Base-by-base conservation (phyloP, 2,797 vertebrate species). In the Darevskia nairensis region DNA sequence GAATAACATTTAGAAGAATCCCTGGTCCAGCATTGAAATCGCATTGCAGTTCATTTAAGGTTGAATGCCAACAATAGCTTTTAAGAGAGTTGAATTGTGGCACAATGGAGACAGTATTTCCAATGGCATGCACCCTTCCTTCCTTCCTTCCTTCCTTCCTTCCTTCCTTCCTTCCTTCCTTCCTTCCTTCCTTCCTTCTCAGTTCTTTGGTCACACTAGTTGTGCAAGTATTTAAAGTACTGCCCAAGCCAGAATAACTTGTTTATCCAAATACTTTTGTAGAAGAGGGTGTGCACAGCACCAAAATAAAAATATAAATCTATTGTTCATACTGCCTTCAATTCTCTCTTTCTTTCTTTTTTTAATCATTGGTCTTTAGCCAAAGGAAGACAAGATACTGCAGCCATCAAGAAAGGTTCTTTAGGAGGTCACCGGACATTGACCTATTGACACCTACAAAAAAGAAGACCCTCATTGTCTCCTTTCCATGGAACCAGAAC, bases 351-450 rank as follows among this genome's bases (percentile, higher is more conserved):
- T n/a, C n/a, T n/a, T n/a, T 64, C 17, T 77, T 1, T 39, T 35
- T 69, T 69, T 69, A 32, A 79, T 71, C 44, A 64, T 68, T 9
- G 23, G 68, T 74, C 78, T 41, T 71, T 35, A 81, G 21, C 69
- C 69, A 76, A 88, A 82, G 59, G 89, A 91, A 93, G 80, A 75
- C 44, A 89, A 44, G 74, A 86, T 55, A 79, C 77, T 75, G 80
- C 4, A 6, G 17, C 88, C 69, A 84, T 29, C 64, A 72, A 88
- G 80, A 64, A 69, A 0, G 0, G 74, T 77, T 29, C 19, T 86
- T 72, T 4, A 41, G 23, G 91, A 88, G n/a, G 86, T 87, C 86
- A 74, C 90, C 75, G 88, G 72, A 85, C 29, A 86, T 29, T 29
- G 0, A 13, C 85, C 80, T 79, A 2, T 81, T 72, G 59, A 92